Percentiles rank a stretch among this genome's conserved stretches.
Evolutionary conservation across 2,888 invertebrate genomes (phyloP).

Genomic region (Ryuthela nishihirai): DNA sequence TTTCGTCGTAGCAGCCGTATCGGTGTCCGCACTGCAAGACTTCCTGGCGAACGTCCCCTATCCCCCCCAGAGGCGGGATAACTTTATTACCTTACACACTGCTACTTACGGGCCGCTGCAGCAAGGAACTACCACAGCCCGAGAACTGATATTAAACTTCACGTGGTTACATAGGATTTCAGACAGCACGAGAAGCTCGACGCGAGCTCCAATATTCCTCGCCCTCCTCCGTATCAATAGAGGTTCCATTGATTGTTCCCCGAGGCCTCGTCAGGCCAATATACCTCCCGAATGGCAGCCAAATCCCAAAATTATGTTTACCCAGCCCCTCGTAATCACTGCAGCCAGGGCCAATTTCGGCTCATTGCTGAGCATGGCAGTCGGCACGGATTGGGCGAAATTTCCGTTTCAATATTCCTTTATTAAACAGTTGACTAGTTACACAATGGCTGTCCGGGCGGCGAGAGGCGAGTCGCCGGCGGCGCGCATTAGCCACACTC

Average conservation of each 20-base stretch:
- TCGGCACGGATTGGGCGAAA: slow-evolving; percentile 21
- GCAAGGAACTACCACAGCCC: background rate
- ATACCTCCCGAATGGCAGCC: slow-evolving; percentile 3
- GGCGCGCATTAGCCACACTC: too few relatives aligned
- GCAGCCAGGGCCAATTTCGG: slow-evolving; percentile 37
- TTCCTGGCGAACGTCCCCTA: background rate
- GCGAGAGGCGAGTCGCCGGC: slow-evolving; percentile 1
- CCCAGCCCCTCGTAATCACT: slow-evolving; percentile 36
- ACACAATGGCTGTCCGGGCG: slow-evolving; percentile 24
- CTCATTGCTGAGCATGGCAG: slow-evolving; percentile 1
- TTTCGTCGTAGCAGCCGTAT: too few relatives aligned
- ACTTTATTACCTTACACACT: slow-evolving; percentile 39
- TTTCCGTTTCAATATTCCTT: slow-evolving; percentile 41
- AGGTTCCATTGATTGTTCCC: slow-evolving; percentile 34
- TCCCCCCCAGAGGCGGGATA: slow-evolving; percentile 34
- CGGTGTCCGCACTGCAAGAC: background rate
- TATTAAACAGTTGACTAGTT: slow-evolving; percentile 41
- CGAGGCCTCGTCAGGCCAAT: slow-evolving; percentile 28
- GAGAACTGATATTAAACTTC: slow-evolving; percentile 37
- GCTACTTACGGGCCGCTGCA: slow-evolving; percentile 29
- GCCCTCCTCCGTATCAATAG: background rate
- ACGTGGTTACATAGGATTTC: slow-evolving; percentile 16
- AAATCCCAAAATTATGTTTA: slow-evolving; percentile 35
- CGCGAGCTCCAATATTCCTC: background rate
- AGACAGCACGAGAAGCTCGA: background rate